Conservation (phyloP, 2,797 vertebrate species). For the Sebastes wilsoni region DNA sequence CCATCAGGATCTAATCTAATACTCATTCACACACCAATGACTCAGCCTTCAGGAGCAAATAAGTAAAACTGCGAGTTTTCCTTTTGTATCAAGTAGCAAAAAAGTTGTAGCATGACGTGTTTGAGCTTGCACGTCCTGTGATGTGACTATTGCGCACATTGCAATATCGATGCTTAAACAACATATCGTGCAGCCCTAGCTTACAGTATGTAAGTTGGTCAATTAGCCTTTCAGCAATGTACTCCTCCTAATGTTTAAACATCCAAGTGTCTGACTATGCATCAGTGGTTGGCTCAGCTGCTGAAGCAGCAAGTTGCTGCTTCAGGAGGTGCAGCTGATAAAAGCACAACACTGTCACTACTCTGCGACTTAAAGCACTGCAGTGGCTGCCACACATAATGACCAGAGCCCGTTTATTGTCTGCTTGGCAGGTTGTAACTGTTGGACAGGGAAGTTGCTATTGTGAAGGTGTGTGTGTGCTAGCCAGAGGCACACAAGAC, state of each 20-base stretch:
- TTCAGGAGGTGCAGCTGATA: neutral
- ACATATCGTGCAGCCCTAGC: neutral
- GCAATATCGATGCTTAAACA: neutral
- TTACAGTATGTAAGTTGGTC: neutral
- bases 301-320: neutral
- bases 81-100: too few species aligned
- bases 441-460: slow-evolving; percentile 5
- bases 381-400: neutral
- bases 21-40: neutral
- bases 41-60: neutral
- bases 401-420: neutral
- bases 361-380: neutral
- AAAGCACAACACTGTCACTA: neutral
- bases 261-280: neutral
- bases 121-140: neutral
- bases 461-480: slow-evolving; percentile 32
- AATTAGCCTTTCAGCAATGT: neutral
- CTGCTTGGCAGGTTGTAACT: slow-evolving; percentile 3
- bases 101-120: neutral
- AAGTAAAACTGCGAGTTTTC: too few species aligned
- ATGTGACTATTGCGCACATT: too few species aligned
- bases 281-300: neutral
- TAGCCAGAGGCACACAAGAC: slow-evolving; percentile 37
- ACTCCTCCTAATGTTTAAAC: neutral
- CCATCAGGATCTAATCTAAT: neutral